Conservation (phyloP, 2,113 vertebrate genomes). For the Ornithorhynchus anatinus region DNA sequence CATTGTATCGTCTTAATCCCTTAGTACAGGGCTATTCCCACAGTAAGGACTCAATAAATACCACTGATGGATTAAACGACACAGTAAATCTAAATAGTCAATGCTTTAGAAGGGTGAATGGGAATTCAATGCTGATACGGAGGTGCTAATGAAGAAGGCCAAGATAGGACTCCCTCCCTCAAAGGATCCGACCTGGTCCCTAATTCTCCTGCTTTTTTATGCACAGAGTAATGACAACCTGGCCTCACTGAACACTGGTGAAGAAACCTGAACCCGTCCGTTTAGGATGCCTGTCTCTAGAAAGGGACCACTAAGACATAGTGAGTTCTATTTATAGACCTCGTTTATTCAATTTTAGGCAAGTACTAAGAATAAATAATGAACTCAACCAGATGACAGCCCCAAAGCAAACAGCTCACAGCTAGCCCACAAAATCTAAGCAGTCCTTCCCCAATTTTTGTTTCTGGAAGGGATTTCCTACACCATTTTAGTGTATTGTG, state of each 20-base stretch:
- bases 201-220: background rate
- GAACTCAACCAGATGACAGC: constrained; percentile 64
- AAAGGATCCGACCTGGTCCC: no score
- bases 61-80: no score
- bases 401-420: constrained; percentile 40
- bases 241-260: background rate
- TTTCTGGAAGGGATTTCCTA: background rate
- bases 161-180: no score
- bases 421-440: constrained; percentile 23
- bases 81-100: no score
- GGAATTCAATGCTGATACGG: no score
- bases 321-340: constrained; percentile 64
- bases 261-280: constrained; percentile 14
- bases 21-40: no score
- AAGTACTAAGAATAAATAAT: constrained; percentile 69
- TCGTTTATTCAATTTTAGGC: constrained; percentile 71
- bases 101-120: no score
- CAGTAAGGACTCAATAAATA: no score
- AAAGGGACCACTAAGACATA: constrained; percentile 54
- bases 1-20: no score
- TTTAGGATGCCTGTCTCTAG: constrained; percentile 19
- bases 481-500: background rate
- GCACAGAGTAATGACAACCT: background rate
- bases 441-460: constrained; percentile 14
- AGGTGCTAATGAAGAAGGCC: no score